These are phyloP conservation scores for Hanleya hanleyi DNA, from an alignment of 2,888 invertebrate genomes.

Conservation along the genomic window DNA sequence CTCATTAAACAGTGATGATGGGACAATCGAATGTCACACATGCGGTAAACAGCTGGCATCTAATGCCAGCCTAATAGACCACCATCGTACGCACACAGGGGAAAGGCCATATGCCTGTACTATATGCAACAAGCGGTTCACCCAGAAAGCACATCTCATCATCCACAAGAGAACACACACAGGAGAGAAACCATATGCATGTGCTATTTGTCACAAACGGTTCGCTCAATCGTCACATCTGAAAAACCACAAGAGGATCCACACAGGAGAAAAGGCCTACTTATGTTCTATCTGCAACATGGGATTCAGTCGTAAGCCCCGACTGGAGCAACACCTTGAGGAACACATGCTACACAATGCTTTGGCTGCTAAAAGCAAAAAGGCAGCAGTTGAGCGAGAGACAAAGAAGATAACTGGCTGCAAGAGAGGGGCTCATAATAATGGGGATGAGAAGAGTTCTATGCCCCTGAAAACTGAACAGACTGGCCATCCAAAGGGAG, in stretches of 20 bases:
- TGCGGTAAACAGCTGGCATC: conserved; percentile 15
- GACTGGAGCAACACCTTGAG: conserved; percentile 48
- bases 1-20: background rate
- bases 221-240: conserved; percentile 55
- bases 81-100: conserved; percentile 23
- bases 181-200: conserved; percentile 51
- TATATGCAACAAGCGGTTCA: conserved; percentile 47
- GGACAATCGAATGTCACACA: background rate
- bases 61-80: conserved; percentile 17
- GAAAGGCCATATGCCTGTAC: conserved; percentile 46
- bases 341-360: conserved; percentile 28
- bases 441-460: conserved; percentile 7
- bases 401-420: background rate
- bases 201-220: conserved; percentile 52
- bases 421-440: conserved; percentile 9
- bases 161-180: conserved; percentile 52
- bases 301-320: conserved; percentile 48
- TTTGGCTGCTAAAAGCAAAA: background rate
- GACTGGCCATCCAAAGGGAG: background rate
- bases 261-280: conserved; percentile 52
- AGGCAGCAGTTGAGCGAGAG: conserved; percentile 1
- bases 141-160: conserved; percentile 51
- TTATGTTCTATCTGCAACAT: conserved; percentile 49
- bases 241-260: conserved; percentile 51
- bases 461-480: background rate